Evolutionary conservation across 1,140 invertebrate species (phyloP).

Genomic region (Phymastichus coffea): DNA sequence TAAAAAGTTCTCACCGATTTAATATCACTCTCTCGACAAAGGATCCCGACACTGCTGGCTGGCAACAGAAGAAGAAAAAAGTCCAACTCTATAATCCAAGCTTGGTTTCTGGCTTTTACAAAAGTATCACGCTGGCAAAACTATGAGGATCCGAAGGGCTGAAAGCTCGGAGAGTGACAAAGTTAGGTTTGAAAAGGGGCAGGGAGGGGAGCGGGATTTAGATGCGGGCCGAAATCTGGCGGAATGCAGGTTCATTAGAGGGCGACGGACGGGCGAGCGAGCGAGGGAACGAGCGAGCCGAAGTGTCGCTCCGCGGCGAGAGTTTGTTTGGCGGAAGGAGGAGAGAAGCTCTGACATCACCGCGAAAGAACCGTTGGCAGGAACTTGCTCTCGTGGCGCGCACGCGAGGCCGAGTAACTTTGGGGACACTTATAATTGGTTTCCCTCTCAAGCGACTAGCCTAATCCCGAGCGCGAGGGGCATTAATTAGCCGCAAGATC

Average conservation of each 20-base stretch:
- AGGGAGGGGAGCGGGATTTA: too few relatives aligned
- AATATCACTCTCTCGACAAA: too few relatives aligned
- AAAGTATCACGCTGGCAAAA: too few relatives aligned
- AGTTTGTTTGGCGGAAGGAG: conserved; percentile 5
- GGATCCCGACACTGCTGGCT: too few relatives aligned
- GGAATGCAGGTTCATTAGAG: conserved; percentile 7
- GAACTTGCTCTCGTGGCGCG: background rate
- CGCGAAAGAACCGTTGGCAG: conserved; percentile 1
- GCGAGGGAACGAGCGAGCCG: conserved; percentile 1
- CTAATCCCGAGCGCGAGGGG: too few relatives aligned
- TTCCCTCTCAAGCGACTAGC: conserved; percentile 36
- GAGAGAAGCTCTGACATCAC: conserved; percentile 1
- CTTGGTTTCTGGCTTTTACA: too few relatives aligned
- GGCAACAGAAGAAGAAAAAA: too few relatives aligned
- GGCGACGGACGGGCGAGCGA: background rate
- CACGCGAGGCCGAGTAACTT: conserved; percentile 35
- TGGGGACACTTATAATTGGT: conserved; percentile 48
- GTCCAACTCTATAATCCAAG: too few relatives aligned
- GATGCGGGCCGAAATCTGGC: conserved; percentile 1
- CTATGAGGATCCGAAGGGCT: too few relatives aligned
- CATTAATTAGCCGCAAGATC: background rate
- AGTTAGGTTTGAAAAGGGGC: too few relatives aligned
- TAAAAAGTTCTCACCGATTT: too few relatives aligned
- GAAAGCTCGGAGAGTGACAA: too few relatives aligned
- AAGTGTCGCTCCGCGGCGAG: conserved; percentile 12